A percentile compares a stretch with the other conserved stretches of the same genome.
Conservation (phyloP, 2,797 vertebrate genomes). For the Jordanella pulchra region DNA sequence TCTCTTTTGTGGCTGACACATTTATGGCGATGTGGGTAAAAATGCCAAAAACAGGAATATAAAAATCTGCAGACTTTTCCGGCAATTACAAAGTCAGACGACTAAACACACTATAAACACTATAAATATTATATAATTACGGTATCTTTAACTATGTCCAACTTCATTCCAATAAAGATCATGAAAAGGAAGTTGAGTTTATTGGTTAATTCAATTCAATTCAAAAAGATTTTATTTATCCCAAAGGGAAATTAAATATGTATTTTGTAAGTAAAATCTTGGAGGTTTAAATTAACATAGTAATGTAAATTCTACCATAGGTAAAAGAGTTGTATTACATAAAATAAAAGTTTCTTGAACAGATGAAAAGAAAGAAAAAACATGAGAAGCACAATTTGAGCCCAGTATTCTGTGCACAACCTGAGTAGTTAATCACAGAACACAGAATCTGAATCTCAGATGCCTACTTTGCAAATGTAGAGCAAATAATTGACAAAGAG, state of each 20-base stretch:
- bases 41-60: conserved; percentile 11
- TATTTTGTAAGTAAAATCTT: no score
- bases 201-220: no score
- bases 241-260: no score
- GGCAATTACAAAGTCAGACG: not conserved
- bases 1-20: conserved; percentile 10
- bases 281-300: not conserved
- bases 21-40: conserved; percentile 2
- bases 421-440: not conserved
- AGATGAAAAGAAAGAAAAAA: not conserved
- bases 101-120: not conserved
- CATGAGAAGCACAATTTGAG: not conserved
- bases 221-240: no score
- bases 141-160: not conserved
- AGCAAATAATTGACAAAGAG: not conserved
- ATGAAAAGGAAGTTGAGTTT: not conserved
- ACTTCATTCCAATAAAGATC: not conserved
- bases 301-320: no score
- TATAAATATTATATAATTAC: not conserved
- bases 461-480: conserved; percentile 1
- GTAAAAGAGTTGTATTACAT: not conserved
- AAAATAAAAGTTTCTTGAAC: not conserved
- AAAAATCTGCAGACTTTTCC: not conserved
- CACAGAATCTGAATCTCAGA: conserved; percentile 2
- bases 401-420: not conserved